Percentiles rank a stretch among this genome's conserved stretches.
Conservation (phyloP, 1,140 invertebrate genomes). For the Formica selysi region DNA sequence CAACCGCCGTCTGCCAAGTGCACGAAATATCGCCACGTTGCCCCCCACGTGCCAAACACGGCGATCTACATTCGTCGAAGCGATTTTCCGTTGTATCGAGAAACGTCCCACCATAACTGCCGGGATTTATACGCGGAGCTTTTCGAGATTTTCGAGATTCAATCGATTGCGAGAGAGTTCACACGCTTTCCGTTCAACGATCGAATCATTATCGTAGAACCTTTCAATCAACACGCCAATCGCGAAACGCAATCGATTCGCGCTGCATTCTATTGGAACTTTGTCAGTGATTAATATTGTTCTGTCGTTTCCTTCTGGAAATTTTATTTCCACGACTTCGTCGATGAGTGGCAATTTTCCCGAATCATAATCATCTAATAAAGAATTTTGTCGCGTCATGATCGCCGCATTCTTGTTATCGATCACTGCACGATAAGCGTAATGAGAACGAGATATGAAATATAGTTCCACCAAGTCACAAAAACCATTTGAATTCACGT, state of each 20-base stretch:
- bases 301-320: not conserved
- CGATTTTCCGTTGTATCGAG: conserved; percentile 37
- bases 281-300: conserved; percentile 7
- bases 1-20: conserved; percentile 13
- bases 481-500: conserved; percentile 23
- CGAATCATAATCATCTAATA: conserved; percentile 16
- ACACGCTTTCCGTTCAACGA: not conserved
- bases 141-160: conserved; percentile 17
- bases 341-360: not conserved
- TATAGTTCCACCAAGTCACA: not conserved
- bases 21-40: conserved; percentile 26
- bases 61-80: conserved; percentile 4
- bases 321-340: not conserved
- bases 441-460: not conserved
- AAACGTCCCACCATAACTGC: not conserved
- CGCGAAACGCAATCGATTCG: conserved; percentile 16
- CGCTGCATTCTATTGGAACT: not conserved
- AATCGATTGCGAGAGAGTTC: conserved; percentile 1
- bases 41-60: conserved; percentile 9
- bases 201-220: not conserved
- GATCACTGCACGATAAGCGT: not conserved
- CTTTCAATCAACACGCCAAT: conserved; percentile 16
- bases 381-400: not conserved
- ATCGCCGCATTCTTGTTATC: conserved; percentile 18
- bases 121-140: conserved; percentile 25